Conservation (phyloP, 2,113 vertebrate species). For the Polypterus senegalus region DNA sequence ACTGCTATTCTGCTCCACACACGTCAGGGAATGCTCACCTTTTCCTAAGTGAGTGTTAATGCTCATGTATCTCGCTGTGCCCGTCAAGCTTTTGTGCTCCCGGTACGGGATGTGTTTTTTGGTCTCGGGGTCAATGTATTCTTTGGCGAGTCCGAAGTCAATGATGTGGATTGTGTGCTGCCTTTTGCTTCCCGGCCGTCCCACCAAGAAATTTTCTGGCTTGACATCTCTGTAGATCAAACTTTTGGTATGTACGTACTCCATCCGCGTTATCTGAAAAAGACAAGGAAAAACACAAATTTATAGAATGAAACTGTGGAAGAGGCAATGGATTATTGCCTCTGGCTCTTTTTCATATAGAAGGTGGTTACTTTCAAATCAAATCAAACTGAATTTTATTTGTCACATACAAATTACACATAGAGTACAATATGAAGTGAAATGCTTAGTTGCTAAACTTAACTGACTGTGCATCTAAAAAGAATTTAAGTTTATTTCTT, state of each 20-base stretch:
- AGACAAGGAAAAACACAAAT: neutral
- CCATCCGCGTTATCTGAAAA: conserved; percentile 86
- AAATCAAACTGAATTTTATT: no score
- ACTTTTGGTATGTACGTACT: conserved; percentile 92
- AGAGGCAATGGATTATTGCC: no score
- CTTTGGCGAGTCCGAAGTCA: conserved; percentile 97
- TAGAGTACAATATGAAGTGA: no score
- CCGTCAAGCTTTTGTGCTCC: conserved; percentile 97
- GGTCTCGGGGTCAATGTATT: conserved; percentile 97
- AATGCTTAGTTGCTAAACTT: no score
- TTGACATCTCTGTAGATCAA: conserved; percentile 96
- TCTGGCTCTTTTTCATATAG: neutral
- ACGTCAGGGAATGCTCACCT: conserved; percentile 41
- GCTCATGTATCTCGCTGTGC: conserved; percentile 96
- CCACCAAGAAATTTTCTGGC: conserved; percentile 94
- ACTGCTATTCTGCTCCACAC: no score
- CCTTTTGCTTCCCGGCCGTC: conserved; percentile 82
- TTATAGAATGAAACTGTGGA: no score
- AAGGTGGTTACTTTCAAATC: neutral
- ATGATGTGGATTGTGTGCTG: conserved; percentile 97
- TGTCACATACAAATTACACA: no score
- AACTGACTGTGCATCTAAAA: no score
- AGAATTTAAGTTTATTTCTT: no score
- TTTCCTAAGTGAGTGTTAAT: conserved; percentile 95
- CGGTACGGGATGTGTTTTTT: conserved; percentile 99